Conservation (phyloP, 2,888 invertebrate genomes). For the Philonicus albiceps region DNA sequence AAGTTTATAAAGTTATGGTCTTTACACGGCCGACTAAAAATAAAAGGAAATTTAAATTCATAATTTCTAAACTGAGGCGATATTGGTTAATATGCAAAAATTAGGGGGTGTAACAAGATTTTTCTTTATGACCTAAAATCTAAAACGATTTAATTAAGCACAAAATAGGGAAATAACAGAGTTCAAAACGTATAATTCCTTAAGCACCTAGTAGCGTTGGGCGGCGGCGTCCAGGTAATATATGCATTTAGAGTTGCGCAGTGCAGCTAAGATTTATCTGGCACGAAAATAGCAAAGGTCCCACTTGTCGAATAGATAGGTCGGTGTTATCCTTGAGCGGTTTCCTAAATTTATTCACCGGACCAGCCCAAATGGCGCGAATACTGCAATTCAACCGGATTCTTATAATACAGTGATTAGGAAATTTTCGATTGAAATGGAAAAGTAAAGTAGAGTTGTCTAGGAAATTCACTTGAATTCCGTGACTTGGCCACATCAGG, state of each 20-base stretch:
- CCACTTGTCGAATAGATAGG: not conserved
- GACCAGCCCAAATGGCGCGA: not conserved
- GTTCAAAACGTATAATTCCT: not conserved
- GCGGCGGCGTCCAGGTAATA: not conserved
- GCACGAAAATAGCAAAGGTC: conserved; percentile 13
- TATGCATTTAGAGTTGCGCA: conserved; percentile 37
- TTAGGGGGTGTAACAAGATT: not conserved
- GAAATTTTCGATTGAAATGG: conserved; percentile 32
- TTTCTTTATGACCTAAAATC: not conserved
- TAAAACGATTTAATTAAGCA: not conserved
- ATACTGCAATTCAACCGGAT: not conserved
- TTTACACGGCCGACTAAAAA: not conserved
- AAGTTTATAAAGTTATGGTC: not conserved
- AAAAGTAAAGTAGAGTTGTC: conserved; percentile 10
- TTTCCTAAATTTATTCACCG: not conserved
- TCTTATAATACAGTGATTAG: conserved; percentile 34
- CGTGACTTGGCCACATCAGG: conserved; percentile 28
- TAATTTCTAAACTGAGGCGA: not conserved
- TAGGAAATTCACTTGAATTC: conserved; percentile 35
- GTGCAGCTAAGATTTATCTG: conserved; percentile 24
- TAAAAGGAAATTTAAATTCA: not conserved
- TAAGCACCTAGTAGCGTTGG: not conserved
- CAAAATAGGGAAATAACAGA: conserved; percentile 20
- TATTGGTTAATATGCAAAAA: not conserved
- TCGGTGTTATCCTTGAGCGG: not conserved